Evolutionary conservation across 2,797 vertebrate species (phyloP).

Genomic region (Sarcophilus harrisii): DNA sequence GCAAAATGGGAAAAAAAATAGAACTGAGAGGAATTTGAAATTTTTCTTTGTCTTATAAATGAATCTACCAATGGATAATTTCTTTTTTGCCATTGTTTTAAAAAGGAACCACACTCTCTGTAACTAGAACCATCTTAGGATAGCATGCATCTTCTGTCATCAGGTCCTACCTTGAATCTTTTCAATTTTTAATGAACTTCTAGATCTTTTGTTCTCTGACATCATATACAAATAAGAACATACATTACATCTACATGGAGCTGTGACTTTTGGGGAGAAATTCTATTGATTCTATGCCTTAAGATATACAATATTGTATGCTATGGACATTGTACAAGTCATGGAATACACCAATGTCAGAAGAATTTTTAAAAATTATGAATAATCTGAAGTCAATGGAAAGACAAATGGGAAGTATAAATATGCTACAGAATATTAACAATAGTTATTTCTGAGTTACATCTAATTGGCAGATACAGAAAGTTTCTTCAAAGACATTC

Average conservation of each 20-base stretch:
- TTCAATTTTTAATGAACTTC: background rate
- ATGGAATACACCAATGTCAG: background rate
- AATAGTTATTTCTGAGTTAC: background rate
- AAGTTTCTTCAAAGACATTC: background rate
- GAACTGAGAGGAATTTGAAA: background rate
- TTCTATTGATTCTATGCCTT: background rate
- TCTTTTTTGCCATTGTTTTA: background rate
- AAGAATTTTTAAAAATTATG: background rate
- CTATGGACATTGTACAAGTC: background rate
- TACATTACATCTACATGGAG: background rate
- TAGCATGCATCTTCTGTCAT: background rate
- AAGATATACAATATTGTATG: background rate
- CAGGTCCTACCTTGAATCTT: background rate
- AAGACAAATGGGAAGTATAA: background rate
- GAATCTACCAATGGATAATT: background rate
- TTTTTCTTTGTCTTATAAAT: background rate
- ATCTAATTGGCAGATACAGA: background rate
- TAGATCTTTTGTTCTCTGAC: background rate
- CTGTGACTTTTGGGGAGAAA: background rate
- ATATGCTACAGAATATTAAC: background rate
- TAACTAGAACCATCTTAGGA: background rate
- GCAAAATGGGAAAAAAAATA: background rate
- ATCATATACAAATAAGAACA: background rate
- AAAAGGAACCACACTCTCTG: background rate
- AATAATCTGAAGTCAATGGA: background rate